Evolutionary conservation across 2,113 vertebrate genomes (phyloP), one percentile per base, ranked within the genome.

Genomic region (Rhagologus leucostigma): DNA sequence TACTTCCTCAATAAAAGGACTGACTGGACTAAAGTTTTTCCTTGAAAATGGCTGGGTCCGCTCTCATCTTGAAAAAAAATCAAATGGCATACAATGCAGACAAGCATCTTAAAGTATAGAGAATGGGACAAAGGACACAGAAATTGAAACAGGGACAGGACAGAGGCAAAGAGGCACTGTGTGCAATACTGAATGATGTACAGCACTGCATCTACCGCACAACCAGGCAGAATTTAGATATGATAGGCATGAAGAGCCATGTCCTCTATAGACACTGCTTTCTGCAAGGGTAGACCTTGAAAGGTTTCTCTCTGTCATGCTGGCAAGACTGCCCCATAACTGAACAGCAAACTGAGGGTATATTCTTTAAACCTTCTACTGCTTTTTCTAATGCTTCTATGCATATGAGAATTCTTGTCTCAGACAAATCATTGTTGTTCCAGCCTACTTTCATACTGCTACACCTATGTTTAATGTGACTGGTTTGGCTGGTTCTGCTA

Each of bases 401-500:
- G 70, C 17, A 35, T 57, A 14, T 29, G 32, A 50, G 10, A 71
- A 47, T 42, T 52, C 17, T 62, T 62, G 41, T 74, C 35, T 53
- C 60, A 60, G 49, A 78, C 33, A 81, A 77, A 63, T 90, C 8
- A 86, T 89, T 93, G 80, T 86, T 90, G 67, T 89, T 90, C 52
- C 27, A 90, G 33, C 33, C 29, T 76, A 17, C 70, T 91, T 79
- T 87, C 49, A 56, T 50, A n/a, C 18, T 93, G 78, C 57, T 89
- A 65, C n/a, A 69, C 75, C 87, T 93, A 2, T 55, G 21, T 87
- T 88, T 86, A 84, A 50, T 71, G 42, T 81, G 60, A 81, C 93
- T 87, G 44, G 95, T 92, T 95, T 60, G 87, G 68, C 96, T 89
- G 62, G 92, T 97, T 96, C 44, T 90, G 46, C 93, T 59, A 83